Percentiles rank a stretch among this genome's conserved stretches.
These are phyloP conservation scores for Clarias laeviceps DNA, from an alignment of 2,797 vertebrate species.

Conservation along the genomic window DNA sequence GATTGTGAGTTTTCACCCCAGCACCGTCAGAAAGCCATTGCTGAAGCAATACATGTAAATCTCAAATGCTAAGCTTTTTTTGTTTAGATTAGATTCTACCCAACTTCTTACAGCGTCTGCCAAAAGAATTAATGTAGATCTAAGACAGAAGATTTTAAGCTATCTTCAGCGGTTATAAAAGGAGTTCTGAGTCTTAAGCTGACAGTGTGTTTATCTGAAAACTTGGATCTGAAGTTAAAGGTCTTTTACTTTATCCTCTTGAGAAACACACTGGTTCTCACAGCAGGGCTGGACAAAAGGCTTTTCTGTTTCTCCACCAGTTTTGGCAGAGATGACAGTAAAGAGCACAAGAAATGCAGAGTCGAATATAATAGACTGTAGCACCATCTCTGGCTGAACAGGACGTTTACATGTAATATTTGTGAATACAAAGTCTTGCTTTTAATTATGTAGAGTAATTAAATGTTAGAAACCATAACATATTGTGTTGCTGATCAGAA, in stretches of 20 bases:
- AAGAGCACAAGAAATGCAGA: neutral
- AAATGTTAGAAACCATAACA: neutral
- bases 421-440: neutral
- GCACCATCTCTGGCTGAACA: conserved; percentile 39
- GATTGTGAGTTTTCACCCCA: too few relatives aligned
- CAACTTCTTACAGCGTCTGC: neutral
- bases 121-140: neutral
- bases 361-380: neutral
- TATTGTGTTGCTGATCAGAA: neutral
- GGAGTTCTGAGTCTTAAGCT: neutral
- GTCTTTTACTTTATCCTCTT: conserved; percentile 33
- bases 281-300: conserved; percentile 41
- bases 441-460: neutral
- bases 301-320: conserved; percentile 42
- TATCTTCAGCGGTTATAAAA: neutral
- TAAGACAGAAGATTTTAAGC: neutral
- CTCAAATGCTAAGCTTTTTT: conserved; percentile 1
- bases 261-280: conserved; percentile 48
- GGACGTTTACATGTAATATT: neutral
- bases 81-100: neutral
- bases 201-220: conserved; percentile 34
- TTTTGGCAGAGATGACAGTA: conserved; percentile 24
- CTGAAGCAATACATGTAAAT: neutral
- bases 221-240: conserved; percentile 36
- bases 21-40: neutral